Evolutionary conservation across 2,797 vertebrate species (phyloP), one percentile per base, ranked within the genome.

Genomic region (Myioborus miniatus): DNA sequence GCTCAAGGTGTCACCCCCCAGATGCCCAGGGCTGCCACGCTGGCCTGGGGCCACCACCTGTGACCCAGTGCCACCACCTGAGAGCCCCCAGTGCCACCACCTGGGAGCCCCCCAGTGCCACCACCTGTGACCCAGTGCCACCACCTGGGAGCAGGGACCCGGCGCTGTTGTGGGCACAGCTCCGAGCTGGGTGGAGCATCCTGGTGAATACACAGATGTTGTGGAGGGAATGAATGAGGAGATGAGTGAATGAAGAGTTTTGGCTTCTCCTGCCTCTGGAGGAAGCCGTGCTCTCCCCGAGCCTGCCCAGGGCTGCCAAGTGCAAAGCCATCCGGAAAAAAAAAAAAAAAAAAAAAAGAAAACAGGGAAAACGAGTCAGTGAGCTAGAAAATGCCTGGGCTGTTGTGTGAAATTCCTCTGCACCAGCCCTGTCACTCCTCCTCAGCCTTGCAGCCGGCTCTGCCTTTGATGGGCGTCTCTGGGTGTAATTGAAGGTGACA

Each of bases 331-430:
- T 77, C 68, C 4, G 52, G 20, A 9, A 22, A n/a, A 55, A 56
- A 24, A 56, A n/a, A n/a, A n/a, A 22, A n/a, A 20, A 53, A 34
- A 82, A 90, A 91, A 71, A 86, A 75, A 46, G 8, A 49, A 49
- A 56, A 27, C 2, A 23, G 75, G 64, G 26, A 82, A 90, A 96
- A 93, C 21, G 58, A 96, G 68, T 96, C 95, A 96, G 80, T 96
- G 96, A 97, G 94, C 95, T 94, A 95, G 96, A 97, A 97, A 97
- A 97, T 94, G 96, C 89, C 84, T 90, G 91, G 90, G 37, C 94
- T 83, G 89, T 56, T 88, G 91, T 93, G 95, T 94, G 93, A 97
- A 97, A 96, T 97, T 96, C 96, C 94, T 94, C 89, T 91, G 89
- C 94, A 95, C 87, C 76, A 96, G 70, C 89, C 85, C 90, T 97